Base-by-base conservation (phyloP, 2,888 invertebrate genomes). In the Acrobasis consociella region DNA sequence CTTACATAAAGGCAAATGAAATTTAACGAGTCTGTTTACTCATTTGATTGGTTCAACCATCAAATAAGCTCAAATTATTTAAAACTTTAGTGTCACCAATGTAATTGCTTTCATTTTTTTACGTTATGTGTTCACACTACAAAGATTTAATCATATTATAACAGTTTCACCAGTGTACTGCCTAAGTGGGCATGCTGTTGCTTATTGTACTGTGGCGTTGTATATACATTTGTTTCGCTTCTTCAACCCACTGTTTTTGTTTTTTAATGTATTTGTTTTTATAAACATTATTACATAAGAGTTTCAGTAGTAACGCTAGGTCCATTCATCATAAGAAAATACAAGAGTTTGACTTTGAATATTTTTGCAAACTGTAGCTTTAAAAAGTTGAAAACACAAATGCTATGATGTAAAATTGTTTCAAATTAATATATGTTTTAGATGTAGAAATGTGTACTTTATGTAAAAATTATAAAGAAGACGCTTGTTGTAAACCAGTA, bases 321-420 rank as follows among this genome's bases (percentile, higher is more conserved):
- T 77, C 82, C 87, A 89, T 88, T 72, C 89, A 89, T 89, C 86
- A 87, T 83, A 85, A 82, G 74, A 78, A 77, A 66, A 84, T 82
- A 86, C 81, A 89, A 91, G 92, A 92, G 92, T 92, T 92, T 92
- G 92, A 92, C 92, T 92, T 92, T 92, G 92, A 91, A 78, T 84
- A 84, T 76, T 82, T 81, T 83, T 75, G 83, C 84, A 84, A 84
- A 62, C 46, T 72, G 72, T 84, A 87, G 85, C 76, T 82, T 84
- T 72, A 74, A 71, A 67, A 74, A 46, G 64, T 67, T 69, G 77
- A 83, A 66, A 78, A 84, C 80, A 85, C 84, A 74, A 81, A 72
- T 76, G 82, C 82, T 85, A 75, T 76, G 67, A 69, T 72, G 69
- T 72, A 65, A 73, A 67, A 69, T 72, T 62, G 74, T 73, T 31